Percentiles rank a stretch among this genome's conserved stretches.
Evolutionary conservation across 1,140 invertebrate genomes (phyloP).

Genomic region (Arion vulgaris): DNA sequence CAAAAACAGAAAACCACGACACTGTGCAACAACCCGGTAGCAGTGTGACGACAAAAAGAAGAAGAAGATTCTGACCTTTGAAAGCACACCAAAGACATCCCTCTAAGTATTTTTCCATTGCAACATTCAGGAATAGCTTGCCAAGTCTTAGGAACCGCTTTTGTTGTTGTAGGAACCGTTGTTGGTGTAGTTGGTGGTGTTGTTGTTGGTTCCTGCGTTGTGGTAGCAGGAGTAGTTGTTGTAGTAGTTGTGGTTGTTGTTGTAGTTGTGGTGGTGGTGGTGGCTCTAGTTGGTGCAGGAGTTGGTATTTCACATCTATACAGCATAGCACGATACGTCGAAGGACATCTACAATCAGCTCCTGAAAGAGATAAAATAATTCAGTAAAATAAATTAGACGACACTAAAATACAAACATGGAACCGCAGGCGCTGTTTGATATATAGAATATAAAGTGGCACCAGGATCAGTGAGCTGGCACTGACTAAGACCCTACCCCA

Average conservation of each 20-base stretch:
- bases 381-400: too few relatives aligned
- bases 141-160: neutral
- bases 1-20: too few relatives aligned
- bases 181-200: neutral
- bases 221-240: neutral
- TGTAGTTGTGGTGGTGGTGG: neutral
- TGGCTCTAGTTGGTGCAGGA: neutral
- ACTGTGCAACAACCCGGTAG: too few relatives aligned
- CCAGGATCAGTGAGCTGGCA: too few relatives aligned
- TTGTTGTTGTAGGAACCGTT: neutral
- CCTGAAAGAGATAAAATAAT: neutral
- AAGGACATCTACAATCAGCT: neutral
- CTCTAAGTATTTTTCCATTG: neutral
- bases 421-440: too few relatives aligned
- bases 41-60: too few relatives aligned
- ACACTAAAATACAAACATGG: too few relatives aligned
- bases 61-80: conserved; percentile 1
- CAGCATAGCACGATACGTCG: neutral
- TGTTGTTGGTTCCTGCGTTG: neutral
- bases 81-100: neutral
- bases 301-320: neutral
- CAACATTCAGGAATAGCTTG: neutral
- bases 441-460: too few relatives aligned
- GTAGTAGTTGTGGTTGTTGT: neutral
- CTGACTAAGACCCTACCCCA: too few relatives aligned